These are phyloP conservation scores for Pterostichus niger DNA, from an alignment of 2,888 invertebrate genomes.

Conservation along the genomic window DNA sequence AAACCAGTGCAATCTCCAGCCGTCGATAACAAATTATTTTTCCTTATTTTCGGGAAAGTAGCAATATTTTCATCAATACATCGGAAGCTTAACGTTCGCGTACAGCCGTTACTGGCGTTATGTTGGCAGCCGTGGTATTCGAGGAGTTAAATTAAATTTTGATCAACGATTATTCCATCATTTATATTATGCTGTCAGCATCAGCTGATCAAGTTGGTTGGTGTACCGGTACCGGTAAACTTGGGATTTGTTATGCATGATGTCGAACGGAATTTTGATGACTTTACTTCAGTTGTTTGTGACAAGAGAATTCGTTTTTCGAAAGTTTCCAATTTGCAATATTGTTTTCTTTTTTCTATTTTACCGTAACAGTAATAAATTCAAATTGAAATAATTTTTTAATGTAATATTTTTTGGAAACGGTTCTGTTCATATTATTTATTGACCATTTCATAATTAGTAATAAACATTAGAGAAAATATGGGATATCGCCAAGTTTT, in stretches of 20 bases:
- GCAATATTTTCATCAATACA: conserved; percentile 43
- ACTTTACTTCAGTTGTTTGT: too few species aligned
- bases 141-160: conserved; percentile 49
- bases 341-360: too few species aligned
- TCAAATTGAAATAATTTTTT: too few species aligned
- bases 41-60: conserved; percentile 41
- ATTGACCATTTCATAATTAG: too few species aligned
- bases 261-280: too few species aligned
- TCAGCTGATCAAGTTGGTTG: conserved; percentile 43
- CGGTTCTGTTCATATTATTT: too few species aligned
- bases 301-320: too few species aligned
- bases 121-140: not conserved
- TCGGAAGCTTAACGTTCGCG: not conserved
- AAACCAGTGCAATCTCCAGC: not conserved
- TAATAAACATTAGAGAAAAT: too few species aligned
- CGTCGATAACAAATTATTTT: conserved; percentile 47
- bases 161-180: conserved; percentile 52
- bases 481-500: too few species aligned
- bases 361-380: too few species aligned
- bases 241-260: not conserved
- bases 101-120: not conserved
- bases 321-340: too few species aligned
- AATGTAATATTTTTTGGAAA: too few species aligned
- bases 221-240: not conserved
- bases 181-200: conserved; percentile 52